Evolutionary conservation across 2,113 vertebrate genomes (phyloP), one percentile per base, ranked within the genome.

Genomic region (Alethe diademata): DNA sequence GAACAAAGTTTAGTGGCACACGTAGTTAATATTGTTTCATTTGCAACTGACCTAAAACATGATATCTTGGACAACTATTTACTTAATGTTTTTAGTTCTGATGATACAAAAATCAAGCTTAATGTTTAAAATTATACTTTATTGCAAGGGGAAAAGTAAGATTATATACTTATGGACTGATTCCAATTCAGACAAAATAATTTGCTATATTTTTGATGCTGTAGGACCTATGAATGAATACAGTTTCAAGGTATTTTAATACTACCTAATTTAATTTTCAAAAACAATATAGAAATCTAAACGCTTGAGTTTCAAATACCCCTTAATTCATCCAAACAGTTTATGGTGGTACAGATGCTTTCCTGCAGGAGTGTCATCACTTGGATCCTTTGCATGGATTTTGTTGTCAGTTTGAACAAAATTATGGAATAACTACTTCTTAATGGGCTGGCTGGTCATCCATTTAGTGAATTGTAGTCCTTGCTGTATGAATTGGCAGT

Each of bases 401-500:
- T 91, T 91, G 51, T 76, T 85, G 50, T 73, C 78, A 93, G 54
- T 48, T n/a, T 96, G 58, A 91, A 71, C 57, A 79, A 95, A 90
- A 96, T 89, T 79, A 45, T 74, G 70, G 84, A 93, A 79, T 62
- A 89, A 95, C 57, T 79, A 48, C 66, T 92, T 86, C 86, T 58
- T 86, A 92, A 89, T 78, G 80, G 93, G 78, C 58, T 92, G 67
- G 36, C 56, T 78, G 83, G 70, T 92, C 76, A 81, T 90, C 47
- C 66, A 82, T 91, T 91, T 69, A 76, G 51, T 89, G 45, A 93
- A 93, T 31, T 86, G n/a, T 72, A 84, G 86, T 87, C 86, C 65
- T 95, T 87, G 29, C 66, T 89, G 29, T 86, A 90, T 86, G 43
- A 93, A 92, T 43, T 96, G 95, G 86, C 78, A 70, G 60, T 19